Evolutionary conservation across 2,797 vertebrate genomes (phyloP).

Genomic region (Scolopax bukidnonensis): DNA sequence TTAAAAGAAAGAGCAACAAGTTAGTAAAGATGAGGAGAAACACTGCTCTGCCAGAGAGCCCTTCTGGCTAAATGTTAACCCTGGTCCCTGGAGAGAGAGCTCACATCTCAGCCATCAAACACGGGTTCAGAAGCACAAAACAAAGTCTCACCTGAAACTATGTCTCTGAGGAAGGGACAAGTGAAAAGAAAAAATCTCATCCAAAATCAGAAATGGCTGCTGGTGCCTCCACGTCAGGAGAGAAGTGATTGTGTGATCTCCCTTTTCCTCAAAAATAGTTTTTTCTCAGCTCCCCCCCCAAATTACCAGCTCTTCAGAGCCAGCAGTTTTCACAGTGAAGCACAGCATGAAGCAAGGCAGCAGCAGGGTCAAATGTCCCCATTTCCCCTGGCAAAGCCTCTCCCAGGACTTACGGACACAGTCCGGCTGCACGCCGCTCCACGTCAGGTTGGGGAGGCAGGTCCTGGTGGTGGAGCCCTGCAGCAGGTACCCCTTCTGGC

Average conservation of each 20-base stretch:
- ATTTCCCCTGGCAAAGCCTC: neutral
- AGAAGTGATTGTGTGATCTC: neutral
- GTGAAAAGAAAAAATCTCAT: neutral
- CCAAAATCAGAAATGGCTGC: neutral
- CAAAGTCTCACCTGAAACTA: neutral
- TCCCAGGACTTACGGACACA: slow-evolving; percentile 89
- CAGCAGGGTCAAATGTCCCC: fast-evolving
- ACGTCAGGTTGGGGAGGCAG: slow-evolving; percentile 96
- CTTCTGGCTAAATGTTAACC: neutral
- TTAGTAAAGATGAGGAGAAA: neutral
- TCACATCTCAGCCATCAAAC: neutral
- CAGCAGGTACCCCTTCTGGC: slow-evolving; percentile 95
- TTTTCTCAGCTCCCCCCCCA: neutral
- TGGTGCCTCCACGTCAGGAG: neutral
- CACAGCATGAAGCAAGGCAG: neutral
- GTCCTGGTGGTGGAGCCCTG: slow-evolving; percentile 96
- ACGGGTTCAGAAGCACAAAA: neutral
- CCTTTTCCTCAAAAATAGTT: fast-evolving
- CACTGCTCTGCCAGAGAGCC: neutral
- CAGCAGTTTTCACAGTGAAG: fast-evolving
- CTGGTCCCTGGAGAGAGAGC: neutral
- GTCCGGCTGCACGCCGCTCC: slow-evolving; percentile 94
- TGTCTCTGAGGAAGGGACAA: neutral
- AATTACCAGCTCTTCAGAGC: neutral
- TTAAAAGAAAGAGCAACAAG: neutral